These are phyloP conservation scores for Holcopasites calliopsidis DNA, from an alignment of 1,140 invertebrate species.

Conservation along the genomic window DNA sequence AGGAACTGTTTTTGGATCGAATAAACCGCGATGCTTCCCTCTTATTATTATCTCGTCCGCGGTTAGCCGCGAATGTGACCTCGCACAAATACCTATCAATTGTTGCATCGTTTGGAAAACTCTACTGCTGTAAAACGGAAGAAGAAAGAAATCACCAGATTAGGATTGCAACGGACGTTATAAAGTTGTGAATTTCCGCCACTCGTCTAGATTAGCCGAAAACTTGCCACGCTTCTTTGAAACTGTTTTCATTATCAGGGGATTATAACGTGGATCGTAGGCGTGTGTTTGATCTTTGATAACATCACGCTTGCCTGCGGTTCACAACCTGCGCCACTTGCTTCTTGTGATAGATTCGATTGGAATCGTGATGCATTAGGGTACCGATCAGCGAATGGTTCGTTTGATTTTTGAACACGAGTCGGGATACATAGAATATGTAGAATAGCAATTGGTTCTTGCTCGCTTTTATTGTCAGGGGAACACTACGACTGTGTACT, in stretches of 20 bases:
- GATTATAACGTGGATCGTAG: background rate
- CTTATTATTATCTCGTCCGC: slow-evolving; percentile 28
- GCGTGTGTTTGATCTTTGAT: slow-evolving; percentile 36
- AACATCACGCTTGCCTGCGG: background rate
- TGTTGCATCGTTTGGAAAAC: too few relatives aligned
- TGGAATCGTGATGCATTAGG: background rate
- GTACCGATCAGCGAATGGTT: background rate
- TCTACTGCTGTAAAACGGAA: background rate
- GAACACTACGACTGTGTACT: slow-evolving; percentile 25
- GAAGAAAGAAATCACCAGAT: background rate
- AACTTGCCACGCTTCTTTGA: slow-evolving; percentile 17
- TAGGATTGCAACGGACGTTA: background rate
- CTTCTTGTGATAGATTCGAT: background rate
- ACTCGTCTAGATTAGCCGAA: background rate
- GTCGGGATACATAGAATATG: background rate
- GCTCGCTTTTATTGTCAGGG: slow-evolving; percentile 27
- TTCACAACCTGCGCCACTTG: slow-evolving; percentile 22
- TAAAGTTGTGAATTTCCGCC: too few relatives aligned
- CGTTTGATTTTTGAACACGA: slow-evolving; percentile 1
- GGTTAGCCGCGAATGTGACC: too few relatives aligned
- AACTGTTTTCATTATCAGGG: slow-evolving; percentile 14
- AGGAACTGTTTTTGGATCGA: slow-evolving; percentile 39
- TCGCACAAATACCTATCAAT: too few relatives aligned
- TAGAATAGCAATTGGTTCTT: slow-evolving; percentile 8
- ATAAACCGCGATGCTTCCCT: background rate